phyloP scores from a whole-genome alignment of 2,797 vertebrate genomes.

The Picus viridis region DNA sequence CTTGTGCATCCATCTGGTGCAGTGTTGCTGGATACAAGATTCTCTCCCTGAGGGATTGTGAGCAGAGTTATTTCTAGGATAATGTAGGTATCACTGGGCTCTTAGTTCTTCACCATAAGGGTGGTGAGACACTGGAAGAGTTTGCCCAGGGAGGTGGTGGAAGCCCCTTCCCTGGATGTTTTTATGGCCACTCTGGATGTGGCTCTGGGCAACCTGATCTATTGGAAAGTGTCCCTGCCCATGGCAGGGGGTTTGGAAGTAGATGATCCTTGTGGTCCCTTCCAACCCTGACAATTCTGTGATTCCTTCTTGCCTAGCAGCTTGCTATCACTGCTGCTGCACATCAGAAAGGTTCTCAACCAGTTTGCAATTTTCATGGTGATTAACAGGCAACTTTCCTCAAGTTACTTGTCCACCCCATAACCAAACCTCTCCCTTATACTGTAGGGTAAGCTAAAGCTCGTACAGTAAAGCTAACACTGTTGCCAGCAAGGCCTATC shows the following conservation, averaged over 20 bases:
- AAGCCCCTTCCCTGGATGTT: no score
- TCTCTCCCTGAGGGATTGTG: background rate
- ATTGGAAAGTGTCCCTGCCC: no score
- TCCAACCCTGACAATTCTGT: no score
- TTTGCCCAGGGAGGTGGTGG: no score
- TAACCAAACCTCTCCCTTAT: background rate
- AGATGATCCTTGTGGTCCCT: no score
- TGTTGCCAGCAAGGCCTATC: background rate
- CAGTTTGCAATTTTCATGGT: background rate
- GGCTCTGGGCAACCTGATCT: no score
- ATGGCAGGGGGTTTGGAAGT: no score
- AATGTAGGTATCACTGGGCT: fast-evolving
- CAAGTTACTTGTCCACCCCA: background rate
- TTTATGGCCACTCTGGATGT: no score
- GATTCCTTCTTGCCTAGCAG: background rate
- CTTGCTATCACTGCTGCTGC: background rate
- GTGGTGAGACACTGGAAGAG: no score
- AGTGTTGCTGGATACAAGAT: background rate
- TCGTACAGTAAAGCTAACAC: background rate
- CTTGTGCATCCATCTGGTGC: background rate
- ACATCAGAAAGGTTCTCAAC: background rate
- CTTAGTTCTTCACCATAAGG: background rate
- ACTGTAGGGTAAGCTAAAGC: background rate
- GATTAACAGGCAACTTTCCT: background rate
- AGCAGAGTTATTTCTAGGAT: background rate